Base-by-base conservation (phyloP, 2,888 invertebrate genomes). In the Ariolimax columbianus region DNA sequence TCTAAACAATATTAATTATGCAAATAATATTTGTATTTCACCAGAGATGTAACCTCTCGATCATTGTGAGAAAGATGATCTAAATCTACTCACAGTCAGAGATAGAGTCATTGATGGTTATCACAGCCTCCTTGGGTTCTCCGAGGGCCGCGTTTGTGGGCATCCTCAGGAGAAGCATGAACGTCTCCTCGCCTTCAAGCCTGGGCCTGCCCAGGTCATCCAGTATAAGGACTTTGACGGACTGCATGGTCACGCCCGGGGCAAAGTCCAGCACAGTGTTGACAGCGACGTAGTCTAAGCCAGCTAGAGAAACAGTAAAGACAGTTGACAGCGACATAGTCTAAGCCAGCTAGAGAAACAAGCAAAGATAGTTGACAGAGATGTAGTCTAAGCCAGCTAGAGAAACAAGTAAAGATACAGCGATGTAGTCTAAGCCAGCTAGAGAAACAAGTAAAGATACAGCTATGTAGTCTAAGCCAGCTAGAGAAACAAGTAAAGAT, bases 101-200 rank as follows among this genome's bases (percentile, higher is more conserved):
- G 38, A 90, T 59, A 7, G 92, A 89, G 86, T 94, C 94, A 85
- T 93, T 92, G 82, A 94, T 94, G 75, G 90, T 89, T 38, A 94
- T 89, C 0, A 88, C 88, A 19, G 93, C 89, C 11, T 86, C 87
- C 47, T 89, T 90, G 9, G 93, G 94, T 68, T 91, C 90, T 6
- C 93, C 93, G 2, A 94, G 87, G n/a, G 89, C 87, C 70, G 92
- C 94, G 80, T 91, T 92, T 70, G 89, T 89, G 2, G 94, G 94
- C 90, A 91, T 91, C 2, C 91, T 89, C 47, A 94, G 90, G 17
- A 92, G 89, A 23, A 94, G 89, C 87, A 92, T 89, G 86, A 94
- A 94, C 1, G 88, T 91, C 89, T 94, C 94, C 6, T 88, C 86
- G 3, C 94, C 94, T 88, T 94, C 94, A n/a, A 94, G 87, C 2